Conservation (phyloP, 2,888 invertebrate genomes). For the Cactoblastis cactorum region DNA sequence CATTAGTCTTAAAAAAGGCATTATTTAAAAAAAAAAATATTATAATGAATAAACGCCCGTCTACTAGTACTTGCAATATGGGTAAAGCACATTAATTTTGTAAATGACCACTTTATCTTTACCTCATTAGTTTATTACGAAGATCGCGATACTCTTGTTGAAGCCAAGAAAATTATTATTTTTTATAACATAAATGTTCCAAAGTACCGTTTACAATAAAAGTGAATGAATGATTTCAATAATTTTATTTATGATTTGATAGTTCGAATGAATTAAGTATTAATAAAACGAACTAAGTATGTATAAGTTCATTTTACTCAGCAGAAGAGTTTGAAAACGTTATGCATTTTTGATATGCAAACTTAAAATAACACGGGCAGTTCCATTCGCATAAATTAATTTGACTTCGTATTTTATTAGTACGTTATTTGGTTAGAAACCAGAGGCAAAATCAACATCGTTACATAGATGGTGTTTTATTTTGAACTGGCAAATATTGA, state of each 20-base stretch:
- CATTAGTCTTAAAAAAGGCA: too few relatives aligned
- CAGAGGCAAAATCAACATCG: background rate
- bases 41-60: background rate
- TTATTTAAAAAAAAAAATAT: background rate
- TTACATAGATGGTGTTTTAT: background rate
- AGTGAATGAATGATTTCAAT: too few relatives aligned
- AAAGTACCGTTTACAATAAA: too few relatives aligned
- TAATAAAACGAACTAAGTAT: too few relatives aligned
- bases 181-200: too few relatives aligned
- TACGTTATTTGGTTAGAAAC: slow-evolving; percentile 1
- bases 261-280: too few relatives aligned
- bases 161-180: too few relatives aligned
- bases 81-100: background rate
- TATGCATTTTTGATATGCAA: background rate
- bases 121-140: background rate
- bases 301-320: background rate
- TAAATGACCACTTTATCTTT: slow-evolving; percentile 4
- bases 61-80: background rate
- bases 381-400: background rate
- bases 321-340: background rate
- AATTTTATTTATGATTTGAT: too few relatives aligned
- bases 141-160: too few relatives aligned
- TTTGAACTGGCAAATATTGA: background rate
- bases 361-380: background rate
- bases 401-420: slow-evolving; percentile 1